These are phyloP conservation scores for Psittacula derbiana DNA, from an alignment of 2,797 vertebrate species.

Conservation along the genomic window DNA sequence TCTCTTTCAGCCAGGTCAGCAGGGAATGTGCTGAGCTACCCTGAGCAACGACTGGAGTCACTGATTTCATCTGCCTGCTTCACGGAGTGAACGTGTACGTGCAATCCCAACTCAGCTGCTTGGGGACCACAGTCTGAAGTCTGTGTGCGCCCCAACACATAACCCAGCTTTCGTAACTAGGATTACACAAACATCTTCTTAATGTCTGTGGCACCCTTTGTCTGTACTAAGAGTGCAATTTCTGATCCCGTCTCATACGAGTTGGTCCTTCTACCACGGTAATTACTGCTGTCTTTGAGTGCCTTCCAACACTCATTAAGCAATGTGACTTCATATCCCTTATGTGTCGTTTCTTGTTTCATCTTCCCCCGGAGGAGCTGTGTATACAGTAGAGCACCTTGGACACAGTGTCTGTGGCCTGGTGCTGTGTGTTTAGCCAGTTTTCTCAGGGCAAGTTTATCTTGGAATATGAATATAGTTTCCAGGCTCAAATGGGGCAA, in stretches of 20 bases:
- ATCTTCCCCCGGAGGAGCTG: not conserved
- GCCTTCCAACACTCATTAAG: not conserved
- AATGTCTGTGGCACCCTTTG: not conserved
- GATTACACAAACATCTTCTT: not conserved
- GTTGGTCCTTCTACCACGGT: not conserved
- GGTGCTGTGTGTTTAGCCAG: not conserved
- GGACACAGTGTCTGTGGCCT: not conserved
- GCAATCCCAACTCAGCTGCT: conserved; percentile 12
- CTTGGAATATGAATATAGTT: not conserved
- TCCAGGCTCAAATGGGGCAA: not conserved
- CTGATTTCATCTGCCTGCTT: conserved; percentile 37
- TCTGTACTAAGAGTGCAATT: not conserved
- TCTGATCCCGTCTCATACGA: not conserved
- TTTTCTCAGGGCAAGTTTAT: not conserved
- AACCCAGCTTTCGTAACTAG: not conserved
- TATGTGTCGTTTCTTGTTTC: not conserved
- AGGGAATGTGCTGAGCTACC: conserved; percentile 67
- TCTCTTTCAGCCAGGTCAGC: conserved; percentile 56
- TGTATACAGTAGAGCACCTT: not conserved
- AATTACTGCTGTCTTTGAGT: not conserved
- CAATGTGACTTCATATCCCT: conserved; percentile 16
- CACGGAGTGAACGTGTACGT: not conserved
- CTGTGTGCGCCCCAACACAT: not conserved
- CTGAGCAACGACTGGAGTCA: not conserved
- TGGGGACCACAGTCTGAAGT: not conserved